Evolutionary conservation across 2,113 vertebrate species (phyloP).

Genomic region (Takifugu flavidus): DNA sequence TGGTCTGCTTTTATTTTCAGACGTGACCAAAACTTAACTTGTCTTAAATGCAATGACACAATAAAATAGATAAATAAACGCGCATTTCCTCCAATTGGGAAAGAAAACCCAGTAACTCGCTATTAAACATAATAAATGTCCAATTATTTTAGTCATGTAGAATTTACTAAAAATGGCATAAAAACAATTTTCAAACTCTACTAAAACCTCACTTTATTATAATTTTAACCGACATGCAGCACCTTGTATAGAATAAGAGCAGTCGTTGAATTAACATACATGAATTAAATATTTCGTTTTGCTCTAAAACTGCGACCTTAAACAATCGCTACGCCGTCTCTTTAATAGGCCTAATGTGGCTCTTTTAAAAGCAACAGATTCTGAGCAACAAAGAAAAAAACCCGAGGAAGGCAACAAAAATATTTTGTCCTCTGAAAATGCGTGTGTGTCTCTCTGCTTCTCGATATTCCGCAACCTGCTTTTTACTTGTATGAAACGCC

Average conservation of each 20-base stretch:
- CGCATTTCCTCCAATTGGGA: background rate
- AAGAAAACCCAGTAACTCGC: background rate
- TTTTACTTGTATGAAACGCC: constrained; percentile 64
- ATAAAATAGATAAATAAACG: background rate
- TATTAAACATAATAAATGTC: background rate
- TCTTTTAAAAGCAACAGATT: no score
- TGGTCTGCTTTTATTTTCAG: no score
- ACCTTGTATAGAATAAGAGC: background rate
- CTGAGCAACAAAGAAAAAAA: constrained; percentile 13
- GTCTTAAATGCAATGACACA: background rate
- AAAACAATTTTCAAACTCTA: background rate
- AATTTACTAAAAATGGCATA: background rate
- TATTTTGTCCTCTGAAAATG: constrained; percentile 57
- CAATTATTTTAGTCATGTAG: background rate
- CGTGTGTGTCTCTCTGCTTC: constrained; percentile 69
- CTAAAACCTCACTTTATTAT: background rate
- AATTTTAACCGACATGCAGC: background rate
- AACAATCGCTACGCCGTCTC: no score
- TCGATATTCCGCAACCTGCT: constrained; percentile 72
- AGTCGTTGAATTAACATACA: no score
- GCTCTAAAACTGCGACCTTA: no score
- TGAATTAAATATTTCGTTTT: no score
- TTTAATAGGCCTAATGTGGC: no score
- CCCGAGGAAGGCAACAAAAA: background rate
- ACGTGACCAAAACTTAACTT: background rate